Evolutionary conservation across 53 echinoderm and acorn worm genomes (phyloP), one percentile per base, ranked within the genome.

Genomic region (Antedon mediterranea): DNA sequence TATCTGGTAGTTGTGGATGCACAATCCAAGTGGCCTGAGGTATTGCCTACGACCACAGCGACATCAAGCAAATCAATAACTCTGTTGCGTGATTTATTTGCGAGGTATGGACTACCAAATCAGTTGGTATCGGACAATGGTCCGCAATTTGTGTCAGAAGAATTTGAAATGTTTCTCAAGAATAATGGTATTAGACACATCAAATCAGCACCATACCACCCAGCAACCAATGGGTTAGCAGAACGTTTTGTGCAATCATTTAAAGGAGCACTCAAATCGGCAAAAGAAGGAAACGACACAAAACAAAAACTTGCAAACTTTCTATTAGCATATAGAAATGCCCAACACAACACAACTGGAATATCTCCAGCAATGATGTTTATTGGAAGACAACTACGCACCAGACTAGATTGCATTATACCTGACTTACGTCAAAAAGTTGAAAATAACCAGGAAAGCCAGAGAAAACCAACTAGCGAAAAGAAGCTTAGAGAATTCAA

Each of bases 21-120:
- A 14, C 81, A 86, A 72, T 86, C 86, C 32, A 89, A 89, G 72
- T 89, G 90, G 86, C 75, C 78, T 71, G 81, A 86, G 32, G 86
- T 86, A 28, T 70, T 86, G 30, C 71, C 72, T 18, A 86, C 81
- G 23, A 2, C 57, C 2, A 57, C 11, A 57, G 57, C 57, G 23
- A 57, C 57, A 3, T 57, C 57, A 57, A 57, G 57, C 20, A 57
- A 57, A 57, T 57, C 57, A 18, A 57, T 57, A 57, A 15, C 57
- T 2, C 57, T 57, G 23, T 18, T 57, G 20, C 57, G 23, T 23
- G 11, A 57, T 57, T 15, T 57, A 18, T 57, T 57, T 23, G 57
- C 57, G 23, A 57, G 57, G 23, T 57, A 57, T 73, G 74, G 57
- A 28, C 7, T 73, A 1, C 74, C 74, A 28, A 32, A 73, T 23